Evolutionary conservation across 2,888 invertebrate genomes (phyloP).

Genomic region (Agrotis clavis): DNA sequence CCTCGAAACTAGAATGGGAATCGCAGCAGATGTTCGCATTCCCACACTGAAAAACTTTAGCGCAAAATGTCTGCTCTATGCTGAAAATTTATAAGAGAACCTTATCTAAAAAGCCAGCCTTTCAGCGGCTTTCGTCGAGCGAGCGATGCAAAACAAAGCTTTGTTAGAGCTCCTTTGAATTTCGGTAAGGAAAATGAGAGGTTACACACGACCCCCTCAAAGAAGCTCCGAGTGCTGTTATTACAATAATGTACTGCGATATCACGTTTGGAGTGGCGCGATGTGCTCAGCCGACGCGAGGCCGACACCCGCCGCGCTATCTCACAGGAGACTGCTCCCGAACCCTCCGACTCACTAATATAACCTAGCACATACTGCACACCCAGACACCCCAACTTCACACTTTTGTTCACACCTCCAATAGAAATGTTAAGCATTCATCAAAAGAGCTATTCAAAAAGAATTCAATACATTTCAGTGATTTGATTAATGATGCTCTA

Average conservation of each 20-base stretch:
- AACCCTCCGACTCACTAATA: slow-evolving; percentile 36
- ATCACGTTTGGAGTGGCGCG: slow-evolving; percentile 80
- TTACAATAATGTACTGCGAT: slow-evolving; percentile 88
- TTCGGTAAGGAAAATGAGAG: slow-evolving; percentile 90
- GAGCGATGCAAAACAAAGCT: slow-evolving; percentile 90
- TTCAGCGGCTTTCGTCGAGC: slow-evolving; percentile 86
- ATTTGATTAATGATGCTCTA: slow-evolving; percentile 56
- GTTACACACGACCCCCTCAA: slow-evolving; percentile 88
- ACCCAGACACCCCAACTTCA: slow-evolving; percentile 32
- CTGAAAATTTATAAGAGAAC: slow-evolving; percentile 88
- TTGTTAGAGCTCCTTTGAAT: slow-evolving; percentile 90
- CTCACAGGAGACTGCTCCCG: slow-evolving; percentile 27
- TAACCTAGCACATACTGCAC: slow-evolving; percentile 25
- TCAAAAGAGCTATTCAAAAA: slow-evolving; percentile 46
- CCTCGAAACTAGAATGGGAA: slow-evolving; percentile 82
- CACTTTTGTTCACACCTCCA: slow-evolving; percentile 19
- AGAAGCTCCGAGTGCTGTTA: slow-evolving; percentile 87
- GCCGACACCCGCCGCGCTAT: slow-evolving; percentile 52
- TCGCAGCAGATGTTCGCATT: slow-evolving; percentile 84
- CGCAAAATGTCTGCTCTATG: slow-evolving; percentile 82
- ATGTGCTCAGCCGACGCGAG: slow-evolving; percentile 65
- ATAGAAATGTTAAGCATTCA: slow-evolving; percentile 39
- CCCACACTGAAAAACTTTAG: slow-evolving; percentile 86
- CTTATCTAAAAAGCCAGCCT: slow-evolving; percentile 90
- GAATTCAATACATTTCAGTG: slow-evolving; percentile 41